Evolutionary conservation across 23 tunicate species (phyloP).

Genomic region (Botrylloides violaceus): DNA sequence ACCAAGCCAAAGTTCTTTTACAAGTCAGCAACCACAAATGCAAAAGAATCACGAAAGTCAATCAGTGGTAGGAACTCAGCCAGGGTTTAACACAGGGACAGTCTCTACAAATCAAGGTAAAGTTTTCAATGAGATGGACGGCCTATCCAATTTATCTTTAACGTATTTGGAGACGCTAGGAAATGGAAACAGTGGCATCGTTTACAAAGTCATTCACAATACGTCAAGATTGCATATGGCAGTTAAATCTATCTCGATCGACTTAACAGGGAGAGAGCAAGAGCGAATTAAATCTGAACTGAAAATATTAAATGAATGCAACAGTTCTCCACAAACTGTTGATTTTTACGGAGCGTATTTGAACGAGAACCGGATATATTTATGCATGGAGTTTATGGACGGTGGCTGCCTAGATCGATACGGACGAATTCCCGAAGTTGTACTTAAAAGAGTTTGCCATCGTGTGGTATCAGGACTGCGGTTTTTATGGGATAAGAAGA

Average conservation of each 20-base stretch:
- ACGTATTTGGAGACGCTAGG: slow-evolving; percentile 57
- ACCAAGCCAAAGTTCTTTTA: neutral
- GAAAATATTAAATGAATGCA: slow-evolving; percentile 68
- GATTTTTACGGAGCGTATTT: slow-evolving; percentile 87
- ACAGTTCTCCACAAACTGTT: slow-evolving; percentile 74
- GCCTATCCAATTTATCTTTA: slow-evolving; percentile 22
- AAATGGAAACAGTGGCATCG: slow-evolving; percentile 91
- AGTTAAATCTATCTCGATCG: slow-evolving; percentile 75
- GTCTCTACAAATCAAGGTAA: neutral
- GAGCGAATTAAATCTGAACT: slow-evolving; percentile 53
- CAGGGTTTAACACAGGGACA: neutral
- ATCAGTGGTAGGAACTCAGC: neutral
- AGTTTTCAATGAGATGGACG: slow-evolving; percentile 10
- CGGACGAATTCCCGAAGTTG: slow-evolving; percentile 52
- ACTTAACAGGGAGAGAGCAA: slow-evolving; percentile 89
- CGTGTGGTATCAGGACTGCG: slow-evolving; percentile 40
- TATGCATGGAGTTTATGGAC: slow-evolving; percentile 92
- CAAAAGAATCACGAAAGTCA: neutral
- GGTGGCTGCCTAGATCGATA: slow-evolving; percentile 80
- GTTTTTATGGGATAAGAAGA: slow-evolving; percentile 56
- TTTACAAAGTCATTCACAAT: slow-evolving; percentile 60
- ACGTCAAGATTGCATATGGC: slow-evolving; percentile 46
- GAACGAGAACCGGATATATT: slow-evolving; percentile 67
- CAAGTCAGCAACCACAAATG: neutral
- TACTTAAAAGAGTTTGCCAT: slow-evolving; percentile 40